A percentile compares a stretch with the other conserved stretches of the same genome.
Conservation (phyloP, 2,888 invertebrate genomes). For the Brenthis hecate region DNA sequence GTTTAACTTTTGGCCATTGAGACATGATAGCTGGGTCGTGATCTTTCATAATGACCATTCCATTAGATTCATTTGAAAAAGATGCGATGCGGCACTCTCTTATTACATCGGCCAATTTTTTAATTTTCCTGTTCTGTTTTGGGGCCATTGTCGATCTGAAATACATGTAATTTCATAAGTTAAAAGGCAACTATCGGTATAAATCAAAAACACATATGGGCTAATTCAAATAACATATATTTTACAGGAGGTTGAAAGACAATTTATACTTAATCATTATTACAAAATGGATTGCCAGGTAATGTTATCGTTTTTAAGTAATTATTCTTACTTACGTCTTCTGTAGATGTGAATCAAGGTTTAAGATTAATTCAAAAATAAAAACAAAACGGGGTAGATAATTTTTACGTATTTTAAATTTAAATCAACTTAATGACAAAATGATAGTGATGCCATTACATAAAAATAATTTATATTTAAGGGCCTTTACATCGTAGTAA, state of each 20-base stretch:
- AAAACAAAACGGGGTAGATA: slow-evolving; percentile 4
- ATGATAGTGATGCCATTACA: neutral
- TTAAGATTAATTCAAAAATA: neutral
- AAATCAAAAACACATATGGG: too few relatives aligned
- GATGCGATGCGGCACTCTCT: slow-evolving; percentile 42
- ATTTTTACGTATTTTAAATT: neutral
- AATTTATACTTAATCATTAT: too few relatives aligned
- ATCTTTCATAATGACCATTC: slow-evolving; percentile 41
- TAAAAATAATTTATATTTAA: neutral
- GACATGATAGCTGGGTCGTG: slow-evolving; percentile 40
- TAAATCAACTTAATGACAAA: neutral
- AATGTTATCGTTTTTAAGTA: too few relatives aligned
- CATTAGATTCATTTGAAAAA: slow-evolving; percentile 25
- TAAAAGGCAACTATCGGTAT: neutral
- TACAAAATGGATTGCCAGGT: too few relatives aligned
- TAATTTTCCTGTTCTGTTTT: slow-evolving; percentile 42
- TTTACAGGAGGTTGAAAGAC: too few relatives aligned
- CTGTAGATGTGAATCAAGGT: neutral
- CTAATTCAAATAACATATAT: too few relatives aligned
- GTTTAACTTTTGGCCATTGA: slow-evolving; percentile 53
- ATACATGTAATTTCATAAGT: neutral
- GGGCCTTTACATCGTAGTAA: too few relatives aligned
- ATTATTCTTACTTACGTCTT: too few relatives aligned
- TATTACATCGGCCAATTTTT: slow-evolving; percentile 39
- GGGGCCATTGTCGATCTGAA: slow-evolving; percentile 42